These are phyloP conservation scores for Cryptoleucopteryx plumbea DNA, from an alignment of 2,113 vertebrate species.

Conservation along the genomic window DNA sequence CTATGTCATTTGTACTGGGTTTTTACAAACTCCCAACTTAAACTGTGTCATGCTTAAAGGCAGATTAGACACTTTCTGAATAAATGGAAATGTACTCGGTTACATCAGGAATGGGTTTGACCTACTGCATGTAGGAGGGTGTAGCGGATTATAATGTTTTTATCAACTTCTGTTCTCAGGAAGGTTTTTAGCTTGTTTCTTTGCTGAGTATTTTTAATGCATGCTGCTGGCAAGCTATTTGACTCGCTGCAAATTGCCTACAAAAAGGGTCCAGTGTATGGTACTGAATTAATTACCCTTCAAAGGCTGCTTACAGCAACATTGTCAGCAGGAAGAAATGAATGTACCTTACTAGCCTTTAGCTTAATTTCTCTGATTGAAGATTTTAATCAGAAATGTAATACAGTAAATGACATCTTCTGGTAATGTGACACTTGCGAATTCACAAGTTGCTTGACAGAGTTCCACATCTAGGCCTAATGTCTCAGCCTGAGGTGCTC, in stretches of 20 bases:
- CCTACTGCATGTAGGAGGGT: background rate
- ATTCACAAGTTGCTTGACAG: conserved; percentile 53
- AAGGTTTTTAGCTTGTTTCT: conserved; percentile 30
- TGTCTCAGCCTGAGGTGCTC: conserved; percentile 57
- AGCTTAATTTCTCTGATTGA: conserved; percentile 62
- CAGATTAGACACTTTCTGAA: background rate
- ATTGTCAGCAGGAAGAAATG: conserved; percentile 57
- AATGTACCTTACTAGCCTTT: conserved; percentile 41
- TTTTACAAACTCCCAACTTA: background rate
- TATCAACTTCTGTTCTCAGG: background rate
- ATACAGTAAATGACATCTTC: conserved; percentile 66
- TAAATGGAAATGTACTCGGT: background rate
- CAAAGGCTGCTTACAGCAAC: conserved; percentile 48
- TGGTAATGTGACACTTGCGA: conserved; percentile 58
- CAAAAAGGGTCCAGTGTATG: conserved; percentile 28
- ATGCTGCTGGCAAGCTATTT: conserved; percentile 27
- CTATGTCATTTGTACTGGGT: background rate
- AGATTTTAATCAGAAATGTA: conserved; percentile 72
- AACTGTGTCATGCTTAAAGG: background rate
- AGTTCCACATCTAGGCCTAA: conserved; percentile 58
- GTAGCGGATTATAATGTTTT: conserved; percentile 9
- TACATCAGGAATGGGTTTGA: background rate
- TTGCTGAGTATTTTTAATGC: background rate
- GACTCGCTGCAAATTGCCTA: conserved; percentile 15
- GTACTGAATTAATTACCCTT: conserved; percentile 66